Evolutionary conservation across 2,113 vertebrate species (phyloP), one percentile per base, ranked within the genome.

Genomic region (Phrynocephalus versicolor): DNA sequence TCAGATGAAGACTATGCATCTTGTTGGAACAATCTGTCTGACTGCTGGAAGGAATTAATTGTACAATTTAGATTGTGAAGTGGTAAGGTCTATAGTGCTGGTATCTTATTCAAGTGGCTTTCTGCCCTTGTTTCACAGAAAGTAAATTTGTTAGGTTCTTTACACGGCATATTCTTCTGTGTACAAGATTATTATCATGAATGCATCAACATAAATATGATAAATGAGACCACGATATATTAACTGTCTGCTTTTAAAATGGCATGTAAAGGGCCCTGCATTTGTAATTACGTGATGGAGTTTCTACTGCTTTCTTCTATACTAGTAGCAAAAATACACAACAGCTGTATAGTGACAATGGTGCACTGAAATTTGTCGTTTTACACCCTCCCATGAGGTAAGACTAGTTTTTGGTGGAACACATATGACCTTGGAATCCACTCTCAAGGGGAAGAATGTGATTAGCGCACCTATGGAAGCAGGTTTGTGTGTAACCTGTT

Each of bases 21-120:
- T 64, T 35, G 19, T 39, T 65, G 86, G 87, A 92, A 84, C 81
- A 81, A 87, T 82, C 88, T 81, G 18, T 87, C 41, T 71, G 85
- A 57, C 86, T 90, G 80, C 39, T 85, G 67, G 69, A 85, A 30
- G 1, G 8, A 30, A 87, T 87, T 91, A 92, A 89, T 87, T 91
- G 81, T 33, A 85, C 3, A 25, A 41, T 81, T 2, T 72, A 85
- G 25, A 84, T 62, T 4, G 35, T 83, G 21, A 2, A 27, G 78
- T 6, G 85, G 33, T 88, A 78, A 89, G 87, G 3, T 75, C 2
- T 72, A 6, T 2, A 37, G 30, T 37, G 81, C 25, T 75, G 64
- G 83, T 90, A 30, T 19, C 87, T 82, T 89, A 39, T 60, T 90
- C 58, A 72, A 51, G 64, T 23, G 64, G 12, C 33, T 89, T 88